These are phyloP conservation scores for Hirtodrosophila confusa DNA, from an alignment of 2,888 invertebrate species.

Conservation along the genomic window DNA sequence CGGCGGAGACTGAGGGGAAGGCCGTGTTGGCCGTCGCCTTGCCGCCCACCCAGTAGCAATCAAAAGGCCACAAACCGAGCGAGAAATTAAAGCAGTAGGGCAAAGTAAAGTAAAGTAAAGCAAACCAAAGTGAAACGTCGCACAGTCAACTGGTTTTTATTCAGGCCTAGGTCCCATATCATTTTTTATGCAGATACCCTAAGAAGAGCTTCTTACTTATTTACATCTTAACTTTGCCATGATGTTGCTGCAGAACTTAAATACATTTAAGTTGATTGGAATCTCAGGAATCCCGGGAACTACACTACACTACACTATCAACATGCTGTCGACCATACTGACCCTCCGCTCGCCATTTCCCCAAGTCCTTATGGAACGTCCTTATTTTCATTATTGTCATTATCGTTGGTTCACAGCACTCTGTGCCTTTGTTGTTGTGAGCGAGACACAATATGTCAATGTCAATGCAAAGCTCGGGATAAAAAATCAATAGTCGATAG, in stretches of 20 bases:
- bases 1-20: not conserved
- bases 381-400: too few species aligned
- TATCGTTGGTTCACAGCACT: too few species aligned
- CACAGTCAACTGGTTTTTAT: conserved; percentile 48
- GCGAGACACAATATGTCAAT: too few species aligned
- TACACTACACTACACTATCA: too few species aligned
- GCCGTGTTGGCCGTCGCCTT: conserved; percentile 22
- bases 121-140: conserved; percentile 7
- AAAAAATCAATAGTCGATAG: too few species aligned
- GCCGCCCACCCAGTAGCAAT: conserved; percentile 53
- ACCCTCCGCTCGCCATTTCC: too few species aligned
- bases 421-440: too few species aligned
- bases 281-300: too few species aligned
- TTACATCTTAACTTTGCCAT: conserved; percentile 1
- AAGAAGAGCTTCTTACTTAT: not conserved
- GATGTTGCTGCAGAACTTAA: not conserved
- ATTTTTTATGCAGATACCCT: conserved; percentile 28
- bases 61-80: conserved; percentile 39
- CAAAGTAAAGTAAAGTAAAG: conserved; percentile 25
- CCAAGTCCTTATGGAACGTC: too few species aligned
- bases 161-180: conserved; percentile 17
- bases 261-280: not conserved
- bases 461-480: too few species aligned
- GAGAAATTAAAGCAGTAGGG: conserved; percentile 51
- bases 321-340: too few species aligned